A percentile compares a stretch with the other conserved stretches of the same genome.
phyloP scores from a whole-genome alignment of 2,888 invertebrate genomes.

The Nomada ferruginata region DNA sequence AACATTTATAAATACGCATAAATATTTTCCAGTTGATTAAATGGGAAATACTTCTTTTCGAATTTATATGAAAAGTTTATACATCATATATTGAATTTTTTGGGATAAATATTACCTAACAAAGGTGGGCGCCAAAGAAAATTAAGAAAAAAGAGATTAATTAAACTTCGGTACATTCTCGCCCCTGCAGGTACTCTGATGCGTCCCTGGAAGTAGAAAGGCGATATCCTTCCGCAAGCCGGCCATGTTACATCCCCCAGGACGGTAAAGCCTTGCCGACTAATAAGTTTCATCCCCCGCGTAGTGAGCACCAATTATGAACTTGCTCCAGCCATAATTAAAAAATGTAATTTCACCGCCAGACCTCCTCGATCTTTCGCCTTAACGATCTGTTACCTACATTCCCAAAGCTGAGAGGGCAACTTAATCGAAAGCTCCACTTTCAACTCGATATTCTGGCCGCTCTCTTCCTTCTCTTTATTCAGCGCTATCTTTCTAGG shows the following conservation, averaged over 20 bases:
- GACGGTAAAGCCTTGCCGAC: slow-evolving; percentile 74
- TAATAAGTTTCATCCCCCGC: slow-evolving; percentile 84
- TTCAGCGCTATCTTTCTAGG: neutral
- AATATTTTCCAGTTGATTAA: neutral
- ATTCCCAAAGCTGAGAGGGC: slow-evolving; percentile 45
- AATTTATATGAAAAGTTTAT: no score
- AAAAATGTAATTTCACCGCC: slow-evolving; percentile 80
- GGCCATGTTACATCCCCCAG: slow-evolving; percentile 70
- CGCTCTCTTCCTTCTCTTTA: slow-evolving; percentile 13
- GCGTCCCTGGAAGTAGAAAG: slow-evolving; percentile 73
- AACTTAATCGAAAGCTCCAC: slow-evolving; percentile 42
- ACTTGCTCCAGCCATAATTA: slow-evolving; percentile 81
- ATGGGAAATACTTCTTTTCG: no score
- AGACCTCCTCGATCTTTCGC: slow-evolving; percentile 70
- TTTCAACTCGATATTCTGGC: neutral
- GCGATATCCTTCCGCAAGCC: slow-evolving; percentile 71
- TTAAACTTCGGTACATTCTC: slow-evolving; percentile 1
- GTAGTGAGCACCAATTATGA: slow-evolving; percentile 84
- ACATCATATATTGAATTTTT: no score
- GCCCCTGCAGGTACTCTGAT: slow-evolving; percentile 16
- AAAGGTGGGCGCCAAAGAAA: neutral
- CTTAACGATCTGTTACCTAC: slow-evolving; percentile 70
- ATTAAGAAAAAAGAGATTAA: slow-evolving; percentile 6
- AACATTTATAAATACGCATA: no score
- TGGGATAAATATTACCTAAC: neutral